phyloP scores from a whole-genome alignment of 2,113 vertebrate genomes.

The Erythrolamprus reginae region DNA sequence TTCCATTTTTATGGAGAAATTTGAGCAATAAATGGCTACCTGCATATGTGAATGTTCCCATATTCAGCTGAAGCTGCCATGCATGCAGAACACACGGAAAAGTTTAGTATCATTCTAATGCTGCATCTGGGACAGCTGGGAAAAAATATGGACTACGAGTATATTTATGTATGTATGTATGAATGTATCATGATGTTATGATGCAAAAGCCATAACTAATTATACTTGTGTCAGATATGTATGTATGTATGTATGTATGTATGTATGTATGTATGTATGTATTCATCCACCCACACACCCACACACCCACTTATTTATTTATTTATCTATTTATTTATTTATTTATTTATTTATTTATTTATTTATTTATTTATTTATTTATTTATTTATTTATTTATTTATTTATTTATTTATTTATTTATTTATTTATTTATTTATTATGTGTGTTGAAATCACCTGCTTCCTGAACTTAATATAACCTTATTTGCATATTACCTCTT shows the following conservation, averaged over 20 bases:
- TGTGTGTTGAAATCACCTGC: background rate
- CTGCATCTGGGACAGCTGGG: background rate
- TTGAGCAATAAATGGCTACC: background rate
- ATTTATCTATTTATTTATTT: no score
- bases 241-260: no score
- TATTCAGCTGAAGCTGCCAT: background rate
- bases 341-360: no score
- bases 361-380: no score
- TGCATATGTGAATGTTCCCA: background rate
- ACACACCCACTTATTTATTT: no score
- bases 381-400: no score
- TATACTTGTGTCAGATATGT: no score
- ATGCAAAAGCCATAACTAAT: no score
- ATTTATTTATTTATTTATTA: background rate
- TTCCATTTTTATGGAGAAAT: background rate
- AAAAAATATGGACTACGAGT: fast-evolving
- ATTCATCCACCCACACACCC: no score
- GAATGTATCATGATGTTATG: no score
- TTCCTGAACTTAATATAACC: background rate
- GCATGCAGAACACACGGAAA: background rate
- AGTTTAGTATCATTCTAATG: background rate
- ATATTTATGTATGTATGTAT: background rate
- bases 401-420: no score
- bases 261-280: no score
- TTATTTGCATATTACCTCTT: conserved; percentile 3